Evolutionary conservation across 2,888 invertebrate species (phyloP), one percentile per base, ranked within the genome.

Genomic region (Cataglyphis altisquamis): DNA sequence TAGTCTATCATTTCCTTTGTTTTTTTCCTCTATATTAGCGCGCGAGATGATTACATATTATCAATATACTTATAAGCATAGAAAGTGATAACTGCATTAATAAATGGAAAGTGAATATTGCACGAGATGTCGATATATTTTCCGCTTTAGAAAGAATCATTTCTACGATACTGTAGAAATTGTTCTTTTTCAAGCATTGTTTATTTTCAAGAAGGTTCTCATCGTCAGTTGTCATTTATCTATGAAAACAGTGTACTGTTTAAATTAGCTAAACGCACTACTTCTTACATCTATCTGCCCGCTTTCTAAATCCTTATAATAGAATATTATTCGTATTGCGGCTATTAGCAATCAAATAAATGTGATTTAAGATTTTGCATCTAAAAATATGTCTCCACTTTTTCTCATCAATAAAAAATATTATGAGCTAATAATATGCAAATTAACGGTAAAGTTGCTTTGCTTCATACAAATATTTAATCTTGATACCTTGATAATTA

Each of bases 261-360:
- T 21, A 70, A 60, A 80, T 80, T 52, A 57, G 25, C 45, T 80
- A 60, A 80, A 80, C 36, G 78, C 78, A 80, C 70, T 70, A 60
- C 60, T 80, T 80, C 70, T 70, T 48, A 12, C 45, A 45, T 70
- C 78, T 62, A 70, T 70, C 45, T 29, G 25, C 8, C 70, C 32
- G 78, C 78, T 70, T 80, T 80, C 70, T 80, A 80, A 80, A 80
- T 70, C 48, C 78, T 80, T 70, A 78, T 60, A 80, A 60, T 60
- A 41, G 48, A 52, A 67, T n/a, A 39, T 15, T 39, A 21, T 18
- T 21, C 2, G 29, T 48, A 70, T 60, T 21, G 18, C 10, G 45
- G 45, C 41, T 10, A 60, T 60, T 12, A 25, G 72, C 70, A 15
- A 70, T 45, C 70, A 68, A 78, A 60, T 25, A 25, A 62, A 12